Evolutionary conservation across 2,797 vertebrate species (phyloP), one percentile per base, ranked within the genome.

Genomic region (Takifugu rubripes): DNA sequence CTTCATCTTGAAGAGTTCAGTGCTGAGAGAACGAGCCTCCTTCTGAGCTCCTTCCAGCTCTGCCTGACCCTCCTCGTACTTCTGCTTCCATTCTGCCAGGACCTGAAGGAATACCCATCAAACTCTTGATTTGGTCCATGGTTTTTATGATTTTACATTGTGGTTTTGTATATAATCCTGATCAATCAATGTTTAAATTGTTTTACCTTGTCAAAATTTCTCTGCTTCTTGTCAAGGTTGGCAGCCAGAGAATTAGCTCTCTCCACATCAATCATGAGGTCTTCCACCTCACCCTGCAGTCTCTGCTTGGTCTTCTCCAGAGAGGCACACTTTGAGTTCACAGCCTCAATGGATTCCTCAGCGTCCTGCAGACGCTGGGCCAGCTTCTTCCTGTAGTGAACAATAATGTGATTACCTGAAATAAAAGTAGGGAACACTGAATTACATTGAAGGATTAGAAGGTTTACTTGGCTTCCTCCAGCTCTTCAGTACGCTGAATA

Each of bases 241-340:
- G 91, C 91, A 0, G 92, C 93, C 52, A 92, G 85, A 24, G 88
- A 72, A 24, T 94, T 94, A 0, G 93, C 83, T 64, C 93, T 85
- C 66, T 95, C 94, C 42, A 94, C 90, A 0, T 95, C 93, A 65
- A 94, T 90, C 93, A 95, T 94, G 61, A 94, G 82, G 70, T 95
- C 94, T 59, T 95, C 94, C 59, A 95, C 93, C 67, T 95, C 93
- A 76, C 89, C 88, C 72, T 92, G 93, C 6, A 95, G 79, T 59
- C 93, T 82, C 86, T 93, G 94, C 54, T 95, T 95, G 1, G 94
- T 95, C 86, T 95, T 95, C 65, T 95, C 94, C 60, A 95, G 75
- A 21, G 92, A 95, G 16, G 91, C 90, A 55, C 93, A 93, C 64
- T 95, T 95, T 52, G 94, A 73, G 50, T 94, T 95, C 46, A 92